phyloP scores from a whole-genome alignment of 2,113 vertebrate species.

The Aptenodytes forsteri region DNA sequence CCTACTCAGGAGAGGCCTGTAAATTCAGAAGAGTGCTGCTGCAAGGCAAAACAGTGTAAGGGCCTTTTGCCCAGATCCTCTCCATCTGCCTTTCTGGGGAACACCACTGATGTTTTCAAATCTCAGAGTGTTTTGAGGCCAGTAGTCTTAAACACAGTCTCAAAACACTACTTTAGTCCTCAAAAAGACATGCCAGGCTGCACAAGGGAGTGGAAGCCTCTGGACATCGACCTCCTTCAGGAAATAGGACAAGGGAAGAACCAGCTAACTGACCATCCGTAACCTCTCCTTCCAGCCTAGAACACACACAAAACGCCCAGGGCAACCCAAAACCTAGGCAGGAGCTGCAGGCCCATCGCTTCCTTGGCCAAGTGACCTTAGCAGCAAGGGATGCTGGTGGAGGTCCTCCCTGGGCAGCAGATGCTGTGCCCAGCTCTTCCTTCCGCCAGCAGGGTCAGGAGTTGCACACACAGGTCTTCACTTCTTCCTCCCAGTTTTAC shows the following conservation, averaged over 20 bases:
- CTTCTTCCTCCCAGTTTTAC: neutral
- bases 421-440: neutral
- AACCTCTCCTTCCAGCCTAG: neutral
- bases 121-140: neutral
- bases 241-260: neutral
- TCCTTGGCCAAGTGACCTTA: neutral
- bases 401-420: neutral
- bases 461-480: neutral
- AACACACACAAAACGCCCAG: neutral
- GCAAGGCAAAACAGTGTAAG: neutral
- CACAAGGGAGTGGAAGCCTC: neutral
- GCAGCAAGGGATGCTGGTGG: neutral
- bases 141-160: neutral
- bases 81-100: neutral
- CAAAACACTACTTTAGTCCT: neutral
- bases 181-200: neutral
- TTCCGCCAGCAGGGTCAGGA: neutral
- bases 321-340: neutral
- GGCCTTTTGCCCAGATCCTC: neutral
- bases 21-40: neutral
- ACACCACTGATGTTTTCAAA: neutral
- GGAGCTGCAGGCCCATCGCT: fast-evolving
- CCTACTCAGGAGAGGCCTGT: neutral
- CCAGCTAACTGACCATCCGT: neutral
- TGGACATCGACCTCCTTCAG: neutral